Conservation (phyloP, 2,113 vertebrate species). For the Grammomys surdaster region DNA sequence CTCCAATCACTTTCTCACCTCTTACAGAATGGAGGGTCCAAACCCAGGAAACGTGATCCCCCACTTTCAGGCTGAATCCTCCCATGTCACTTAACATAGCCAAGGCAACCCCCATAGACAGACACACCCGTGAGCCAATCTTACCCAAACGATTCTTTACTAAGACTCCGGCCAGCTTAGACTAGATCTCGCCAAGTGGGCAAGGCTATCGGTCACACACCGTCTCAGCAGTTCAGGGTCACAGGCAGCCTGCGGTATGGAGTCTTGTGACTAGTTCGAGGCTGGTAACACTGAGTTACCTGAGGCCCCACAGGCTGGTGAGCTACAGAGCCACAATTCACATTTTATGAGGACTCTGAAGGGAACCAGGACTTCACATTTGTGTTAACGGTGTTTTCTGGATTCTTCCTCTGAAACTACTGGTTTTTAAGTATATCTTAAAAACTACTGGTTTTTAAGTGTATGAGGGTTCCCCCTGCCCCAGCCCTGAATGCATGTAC, state of each 20-base stretch:
- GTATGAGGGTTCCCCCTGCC: background rate
- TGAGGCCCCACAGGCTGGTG: accelerated
- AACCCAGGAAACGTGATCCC: background rate
- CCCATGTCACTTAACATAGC: background rate
- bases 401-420: background rate
- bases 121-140: background rate
- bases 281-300: accelerated
- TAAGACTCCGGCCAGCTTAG: background rate
- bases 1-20: background rate
- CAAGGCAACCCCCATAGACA: background rate
- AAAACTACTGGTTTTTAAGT: background rate
- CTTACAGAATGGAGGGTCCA: background rate
- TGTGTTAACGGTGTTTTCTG: background rate
- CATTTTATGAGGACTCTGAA: accelerated
- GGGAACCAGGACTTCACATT: accelerated
- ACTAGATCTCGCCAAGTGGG: background rate
- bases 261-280: accelerated
- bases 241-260: background rate
- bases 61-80: background rate
- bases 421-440: background rate
- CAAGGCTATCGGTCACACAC: no score
- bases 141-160: background rate
- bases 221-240: background rate
- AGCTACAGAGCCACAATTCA: background rate
- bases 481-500: background rate